Evolutionary conservation across 2,888 invertebrate genomes (phyloP).

Genomic region (Cenopis cana): DNA sequence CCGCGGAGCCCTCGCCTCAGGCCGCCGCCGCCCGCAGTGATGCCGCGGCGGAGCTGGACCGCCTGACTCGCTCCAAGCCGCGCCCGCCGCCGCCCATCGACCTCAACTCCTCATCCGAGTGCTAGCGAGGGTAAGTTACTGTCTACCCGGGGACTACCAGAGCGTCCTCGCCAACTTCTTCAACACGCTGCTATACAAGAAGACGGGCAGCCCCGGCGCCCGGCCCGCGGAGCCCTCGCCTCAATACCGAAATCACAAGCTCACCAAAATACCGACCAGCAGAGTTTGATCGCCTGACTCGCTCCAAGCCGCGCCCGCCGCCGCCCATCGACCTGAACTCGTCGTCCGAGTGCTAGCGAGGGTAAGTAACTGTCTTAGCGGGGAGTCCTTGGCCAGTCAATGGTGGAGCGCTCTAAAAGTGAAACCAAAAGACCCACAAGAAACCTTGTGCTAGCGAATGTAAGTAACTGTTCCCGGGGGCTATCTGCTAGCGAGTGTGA

Average conservation of each 20-base stretch:
- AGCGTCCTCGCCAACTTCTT: slow-evolving; percentile 99
- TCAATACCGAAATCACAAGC: slow-evolving; percentile 88
- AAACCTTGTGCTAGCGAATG: too few species aligned
- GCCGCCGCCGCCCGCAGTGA: slow-evolving; percentile 92
- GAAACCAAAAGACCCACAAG: too few species aligned
- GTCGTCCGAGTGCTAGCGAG: slow-evolving; percentile 63
- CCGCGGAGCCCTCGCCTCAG: slow-evolving; percentile 75
- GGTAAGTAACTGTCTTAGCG: slow-evolving; percentile 76
- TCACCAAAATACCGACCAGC: slow-evolving; percentile 96
- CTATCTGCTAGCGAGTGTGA: too few species aligned
- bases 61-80: slow-evolving; percentile 91
- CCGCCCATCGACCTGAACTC: slow-evolving; percentile 85
- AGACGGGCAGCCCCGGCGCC: slow-evolving; percentile 89
- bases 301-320: slow-evolving; percentile 90
- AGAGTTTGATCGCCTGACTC: slow-evolving; percentile 94
- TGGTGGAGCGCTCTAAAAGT: too few species aligned
- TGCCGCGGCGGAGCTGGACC: slow-evolving; percentile 96
- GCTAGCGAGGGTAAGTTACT: slow-evolving; percentile 45
- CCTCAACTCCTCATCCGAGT: slow-evolving; percentile 80
- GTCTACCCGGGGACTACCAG: slow-evolving; percentile 93
- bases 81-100: slow-evolving; percentile 88
- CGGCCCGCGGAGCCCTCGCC: slow-evolving; percentile 83
- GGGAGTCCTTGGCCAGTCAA: too few species aligned
- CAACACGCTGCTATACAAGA: slow-evolving; percentile 98
- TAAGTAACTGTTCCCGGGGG: too few species aligned